phyloP scores from a whole-genome alignment of 2,797 vertebrate genomes.

The Leptatherina wallacei region DNA sequence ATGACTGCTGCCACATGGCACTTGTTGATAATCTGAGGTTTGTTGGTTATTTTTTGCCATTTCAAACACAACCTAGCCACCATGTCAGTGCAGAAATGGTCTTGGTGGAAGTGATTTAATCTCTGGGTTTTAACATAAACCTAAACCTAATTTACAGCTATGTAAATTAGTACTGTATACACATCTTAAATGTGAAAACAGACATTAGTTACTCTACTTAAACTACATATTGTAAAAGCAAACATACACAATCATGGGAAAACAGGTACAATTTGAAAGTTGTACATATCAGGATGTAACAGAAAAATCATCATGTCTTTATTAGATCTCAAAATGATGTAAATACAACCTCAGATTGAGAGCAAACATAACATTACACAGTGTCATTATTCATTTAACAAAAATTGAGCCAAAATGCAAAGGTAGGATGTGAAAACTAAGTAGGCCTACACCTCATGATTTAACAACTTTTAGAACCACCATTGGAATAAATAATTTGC shows the following conservation, averaged over 20 bases:
- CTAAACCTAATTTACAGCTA: constrained; percentile 1
- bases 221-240: not conserved
- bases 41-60: not conserved
- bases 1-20: constrained; percentile 36
- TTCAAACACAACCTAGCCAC: constrained; percentile 6
- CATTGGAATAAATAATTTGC: not conserved
- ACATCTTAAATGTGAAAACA: constrained; percentile 1
- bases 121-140: constrained; percentile 14
- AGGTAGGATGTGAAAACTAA: not conserved
- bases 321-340: not conserved
- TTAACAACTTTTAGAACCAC: not conserved
- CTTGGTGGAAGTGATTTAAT: constrained; percentile 12
- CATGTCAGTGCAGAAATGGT: not conserved
- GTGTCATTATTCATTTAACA: not conserved
- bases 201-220: not conserved
- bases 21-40: constrained; percentile 50
- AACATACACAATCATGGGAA: constrained; percentile 1
- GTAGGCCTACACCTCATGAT: not conserved
- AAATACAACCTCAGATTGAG: not conserved
- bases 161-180: not conserved
- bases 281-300: not conserved
- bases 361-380: not conserved
- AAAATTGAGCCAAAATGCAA: not conserved
- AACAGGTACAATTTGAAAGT: not conserved
- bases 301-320: not conserved